Evolutionary conservation across 2,888 invertebrate genomes (phyloP), one percentile per base, ranked within the genome.

Genomic region (Lithophane semibrunnea): DNA sequence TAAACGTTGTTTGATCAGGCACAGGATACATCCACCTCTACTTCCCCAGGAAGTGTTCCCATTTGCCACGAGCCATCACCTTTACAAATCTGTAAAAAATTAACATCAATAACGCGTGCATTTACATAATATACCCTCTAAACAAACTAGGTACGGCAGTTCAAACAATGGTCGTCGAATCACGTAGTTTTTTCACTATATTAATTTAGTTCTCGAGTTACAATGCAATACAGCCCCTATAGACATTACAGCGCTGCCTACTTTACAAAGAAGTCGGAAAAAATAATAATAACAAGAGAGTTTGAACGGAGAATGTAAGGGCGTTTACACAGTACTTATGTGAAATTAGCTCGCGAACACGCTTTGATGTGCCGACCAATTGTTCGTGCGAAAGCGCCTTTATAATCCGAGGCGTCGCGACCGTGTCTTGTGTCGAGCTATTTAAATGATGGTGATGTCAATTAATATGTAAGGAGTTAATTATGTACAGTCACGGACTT

Each of bases 141-240:
- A 93, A 92, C 93, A 95, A 96, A 95, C 95, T 91, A 92, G 92
- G 93, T 93, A 93, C 90, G 92, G 91, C 93, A 91, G 79, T 83
- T 93, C 94, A 95, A 95, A 95, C 95, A 95, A 91, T 92, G 90
- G 91, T 89, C 74, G 91, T 90, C 93, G 93, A 94, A 95, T 94
- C 95, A 93, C 94, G 92, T 92, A 91, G 92, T 94, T 95, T 88
- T 95, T 93, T 91, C 92, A 92, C 92, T 92, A 93, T 95, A 96
- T 96, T 96, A 96, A 96, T 96, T 96, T 96, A 94, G 93, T 94
- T 90, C 95, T 96, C 96, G 83, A 92, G 93, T 96, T 96, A 93
- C 96, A 92, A 89, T 90, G 91, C 88, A 91, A 95, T 95, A 94
- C 90, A 86, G 76, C 83, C 88, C 87, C 91, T 92, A 90, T 91